Conservation (phyloP, 1,140 invertebrate species). For the Lepidurus arcticus region DNA sequence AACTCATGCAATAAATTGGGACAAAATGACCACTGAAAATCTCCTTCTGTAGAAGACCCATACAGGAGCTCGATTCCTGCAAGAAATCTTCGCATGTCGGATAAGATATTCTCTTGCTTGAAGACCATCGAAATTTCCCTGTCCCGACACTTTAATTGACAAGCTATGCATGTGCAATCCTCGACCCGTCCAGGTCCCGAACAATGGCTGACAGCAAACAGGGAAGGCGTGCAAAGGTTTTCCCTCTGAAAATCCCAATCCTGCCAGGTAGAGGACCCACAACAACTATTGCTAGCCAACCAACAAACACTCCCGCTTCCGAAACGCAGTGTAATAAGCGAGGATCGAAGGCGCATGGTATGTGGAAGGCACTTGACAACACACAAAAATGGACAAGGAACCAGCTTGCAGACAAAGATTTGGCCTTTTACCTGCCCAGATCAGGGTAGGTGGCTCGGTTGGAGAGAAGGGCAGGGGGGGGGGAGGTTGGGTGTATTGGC, state of each 20-base stretch:
- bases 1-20: too few species aligned
- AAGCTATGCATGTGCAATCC: background rate
- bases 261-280: background rate
- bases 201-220: conserved; percentile 6
- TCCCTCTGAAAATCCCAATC: background rate
- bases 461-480: background rate
- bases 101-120: too few species aligned
- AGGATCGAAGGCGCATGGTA: conserved; percentile 8
- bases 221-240: conserved; percentile 2
- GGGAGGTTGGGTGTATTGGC: too few species aligned
- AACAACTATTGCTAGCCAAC: background rate
- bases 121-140: background rate
- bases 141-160: background rate
- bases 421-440: background rate
- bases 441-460: background rate
- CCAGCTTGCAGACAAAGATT: background rate
- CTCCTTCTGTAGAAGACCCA: too few species aligned
- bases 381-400: background rate
- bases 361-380: conserved; percentile 8
- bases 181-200: background rate
- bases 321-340: background rate
- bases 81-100: too few species aligned
- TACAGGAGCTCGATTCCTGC: too few species aligned
- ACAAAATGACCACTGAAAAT: too few species aligned
- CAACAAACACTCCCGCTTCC: background rate